Conservation (phyloP, 1,140 invertebrate species). For the Tetramorium alpestre region DNA sequence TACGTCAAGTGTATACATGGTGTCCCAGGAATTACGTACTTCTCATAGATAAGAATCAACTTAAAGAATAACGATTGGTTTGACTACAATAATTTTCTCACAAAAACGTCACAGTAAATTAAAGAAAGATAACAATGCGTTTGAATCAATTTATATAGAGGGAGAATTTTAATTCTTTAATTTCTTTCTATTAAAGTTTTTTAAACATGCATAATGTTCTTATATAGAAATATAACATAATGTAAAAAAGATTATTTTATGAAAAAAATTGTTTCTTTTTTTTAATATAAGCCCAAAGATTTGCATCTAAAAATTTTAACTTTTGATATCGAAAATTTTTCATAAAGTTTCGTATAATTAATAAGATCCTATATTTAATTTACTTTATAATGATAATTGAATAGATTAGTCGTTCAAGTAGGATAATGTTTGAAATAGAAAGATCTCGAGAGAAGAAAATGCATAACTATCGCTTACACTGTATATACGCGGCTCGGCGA, state of each 20-base stretch:
- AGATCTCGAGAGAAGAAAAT: neutral
- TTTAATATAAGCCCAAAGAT: neutral
- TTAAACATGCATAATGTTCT: neutral
- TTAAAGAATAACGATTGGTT: neutral
- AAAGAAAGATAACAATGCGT: neutral
- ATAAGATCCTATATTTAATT: neutral
- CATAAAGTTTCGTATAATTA: neutral
- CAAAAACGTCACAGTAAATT: neutral
- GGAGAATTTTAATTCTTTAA: neutral
- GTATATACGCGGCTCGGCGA: constrained; percentile 55
- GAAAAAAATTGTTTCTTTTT: neutral
- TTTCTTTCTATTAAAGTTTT: neutral
- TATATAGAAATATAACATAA: neutral
- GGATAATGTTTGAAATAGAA: neutral
- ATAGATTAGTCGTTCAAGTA: neutral
- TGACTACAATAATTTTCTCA: neutral
- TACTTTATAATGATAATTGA: neutral
- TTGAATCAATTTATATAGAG: neutral
- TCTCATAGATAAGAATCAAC: neutral
- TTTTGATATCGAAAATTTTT: neutral
- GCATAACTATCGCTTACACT: constrained; percentile 1
- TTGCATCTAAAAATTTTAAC: neutral
- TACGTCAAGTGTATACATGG: constrained; percentile 21
- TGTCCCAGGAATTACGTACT: constrained; percentile 20
- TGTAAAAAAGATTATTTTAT: neutral